phyloP scores from a whole-genome alignment of 2,888 invertebrate species.

The Carpatolechia fugitivella region DNA sequence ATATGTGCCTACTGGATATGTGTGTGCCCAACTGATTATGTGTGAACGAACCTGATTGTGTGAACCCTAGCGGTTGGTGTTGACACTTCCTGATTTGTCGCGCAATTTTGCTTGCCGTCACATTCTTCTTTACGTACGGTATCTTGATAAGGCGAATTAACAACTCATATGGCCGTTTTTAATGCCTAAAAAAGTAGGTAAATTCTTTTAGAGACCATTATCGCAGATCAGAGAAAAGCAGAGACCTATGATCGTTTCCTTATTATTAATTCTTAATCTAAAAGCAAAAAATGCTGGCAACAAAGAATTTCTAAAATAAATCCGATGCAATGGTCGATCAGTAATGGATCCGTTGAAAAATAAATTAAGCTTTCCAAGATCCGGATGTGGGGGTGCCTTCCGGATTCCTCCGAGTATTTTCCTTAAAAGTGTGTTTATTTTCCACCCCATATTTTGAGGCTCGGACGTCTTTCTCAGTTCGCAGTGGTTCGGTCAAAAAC shows the following conservation, averaged over 20 bases:
- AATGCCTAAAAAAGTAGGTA: no score
- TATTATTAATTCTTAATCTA: not conserved
- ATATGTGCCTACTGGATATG: not conserved
- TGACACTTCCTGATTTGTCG: not conserved
- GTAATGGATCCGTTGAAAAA: slow-evolving; percentile 16
- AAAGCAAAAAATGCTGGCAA: not conserved
- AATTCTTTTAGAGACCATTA: no score
- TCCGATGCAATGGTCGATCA: not conserved
- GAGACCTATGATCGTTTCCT: no score
- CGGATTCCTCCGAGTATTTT: not conserved
- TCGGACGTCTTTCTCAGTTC: not conserved
- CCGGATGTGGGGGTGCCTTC: slow-evolving; percentile 1
- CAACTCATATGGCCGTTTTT: no score
- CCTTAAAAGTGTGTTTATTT: not conserved
- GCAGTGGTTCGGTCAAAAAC: not conserved
- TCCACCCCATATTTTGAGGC: not conserved
- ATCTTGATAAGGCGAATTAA: no score
- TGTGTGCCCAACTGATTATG: slow-evolving; percentile 19
- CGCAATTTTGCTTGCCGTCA: not conserved
- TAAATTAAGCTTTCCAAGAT: slow-evolving; percentile 13
- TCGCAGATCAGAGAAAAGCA: no score
- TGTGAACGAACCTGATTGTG: slow-evolving; percentile 23
- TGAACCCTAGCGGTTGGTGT: not conserved
- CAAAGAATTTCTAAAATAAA: not conserved
- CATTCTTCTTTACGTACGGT: not conserved